A percentile compares a stretch with the other conserved stretches of the same genome.
Conservation (phyloP, 2,113 vertebrate species). For the Scytalopus superciliaris region DNA sequence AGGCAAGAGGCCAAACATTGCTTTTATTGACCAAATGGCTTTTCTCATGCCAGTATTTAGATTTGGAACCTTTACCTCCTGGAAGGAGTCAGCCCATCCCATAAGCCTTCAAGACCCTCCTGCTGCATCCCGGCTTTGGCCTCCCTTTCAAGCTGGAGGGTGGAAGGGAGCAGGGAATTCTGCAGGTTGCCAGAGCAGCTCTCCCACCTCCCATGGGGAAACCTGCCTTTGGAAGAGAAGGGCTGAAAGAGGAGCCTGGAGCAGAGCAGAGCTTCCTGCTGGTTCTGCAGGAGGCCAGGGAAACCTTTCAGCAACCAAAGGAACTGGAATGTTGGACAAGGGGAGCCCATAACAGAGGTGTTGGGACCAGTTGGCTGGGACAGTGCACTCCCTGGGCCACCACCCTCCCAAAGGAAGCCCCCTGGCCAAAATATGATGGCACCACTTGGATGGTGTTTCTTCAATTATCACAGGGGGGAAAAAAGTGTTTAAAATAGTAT, state of each 20-base stretch:
- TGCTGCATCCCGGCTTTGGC: background rate
- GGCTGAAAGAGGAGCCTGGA: accelerated
- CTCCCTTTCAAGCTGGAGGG: background rate
- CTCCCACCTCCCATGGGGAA: accelerated
- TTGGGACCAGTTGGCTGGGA: background rate
- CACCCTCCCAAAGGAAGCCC: background rate
- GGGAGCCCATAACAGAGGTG: background rate
- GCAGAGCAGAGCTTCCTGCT: accelerated
- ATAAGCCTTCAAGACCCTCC: background rate
- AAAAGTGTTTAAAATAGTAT: too few relatives aligned
- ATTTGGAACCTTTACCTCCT: background rate
- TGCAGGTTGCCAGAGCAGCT: background rate
- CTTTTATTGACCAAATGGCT: background rate
- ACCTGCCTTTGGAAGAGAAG: background rate
- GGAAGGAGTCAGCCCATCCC: background rate
- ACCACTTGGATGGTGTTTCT: background rate
- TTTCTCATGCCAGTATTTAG: background rate
- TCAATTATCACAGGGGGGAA: background rate
- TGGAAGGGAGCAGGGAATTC: background rate
- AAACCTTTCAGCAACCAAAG: background rate
- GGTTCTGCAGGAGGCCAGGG: background rate
- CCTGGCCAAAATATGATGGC: background rate
- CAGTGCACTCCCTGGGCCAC: background rate
- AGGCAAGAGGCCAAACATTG: background rate
- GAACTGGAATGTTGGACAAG: background rate